Evolutionary conservation across 2,113 vertebrate species (phyloP).

Genomic region (Rallus limicola): DNA sequence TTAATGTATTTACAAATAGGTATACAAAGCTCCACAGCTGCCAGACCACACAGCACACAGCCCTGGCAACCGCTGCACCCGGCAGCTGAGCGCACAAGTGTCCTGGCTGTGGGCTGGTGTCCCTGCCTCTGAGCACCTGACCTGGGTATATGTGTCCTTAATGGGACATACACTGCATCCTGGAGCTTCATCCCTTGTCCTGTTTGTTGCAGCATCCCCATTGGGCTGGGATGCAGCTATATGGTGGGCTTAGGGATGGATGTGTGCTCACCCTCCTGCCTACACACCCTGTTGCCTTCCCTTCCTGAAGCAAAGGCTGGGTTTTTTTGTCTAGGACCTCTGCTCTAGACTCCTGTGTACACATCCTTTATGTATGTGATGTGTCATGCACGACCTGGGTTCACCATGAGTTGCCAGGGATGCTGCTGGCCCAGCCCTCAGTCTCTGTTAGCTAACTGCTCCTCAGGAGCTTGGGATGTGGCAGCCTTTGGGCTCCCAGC

Average conservation of each 20-base stretch:
- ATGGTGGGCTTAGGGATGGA: neutral
- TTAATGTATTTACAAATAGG: neutral
- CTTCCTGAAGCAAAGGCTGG: fast-evolving
- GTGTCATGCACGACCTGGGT: neutral
- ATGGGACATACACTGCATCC: fast-evolving
- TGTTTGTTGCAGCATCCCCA: neutral
- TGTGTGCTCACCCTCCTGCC: neutral
- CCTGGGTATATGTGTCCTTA: fast-evolving
- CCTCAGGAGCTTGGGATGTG: neutral
- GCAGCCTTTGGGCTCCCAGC: neutral
- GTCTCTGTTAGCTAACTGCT: neutral
- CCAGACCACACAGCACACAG: neutral
- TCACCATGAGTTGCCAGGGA: neutral
- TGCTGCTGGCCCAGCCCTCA: neutral
- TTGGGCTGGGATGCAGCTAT: fast-evolving
- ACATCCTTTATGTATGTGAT: neutral
- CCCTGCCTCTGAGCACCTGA: neutral
- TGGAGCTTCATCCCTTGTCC: neutral
- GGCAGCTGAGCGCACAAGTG: fast-evolving
- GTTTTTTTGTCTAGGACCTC: neutral
- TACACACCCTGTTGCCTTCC: neutral
- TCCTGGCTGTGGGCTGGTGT: fast-evolving
- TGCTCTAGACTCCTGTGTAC: neutral
- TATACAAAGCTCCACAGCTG: neutral
- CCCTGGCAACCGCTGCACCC: neutral